Conservation (phyloP, 2,888 invertebrate species). For the Beris morrisii region DNA sequence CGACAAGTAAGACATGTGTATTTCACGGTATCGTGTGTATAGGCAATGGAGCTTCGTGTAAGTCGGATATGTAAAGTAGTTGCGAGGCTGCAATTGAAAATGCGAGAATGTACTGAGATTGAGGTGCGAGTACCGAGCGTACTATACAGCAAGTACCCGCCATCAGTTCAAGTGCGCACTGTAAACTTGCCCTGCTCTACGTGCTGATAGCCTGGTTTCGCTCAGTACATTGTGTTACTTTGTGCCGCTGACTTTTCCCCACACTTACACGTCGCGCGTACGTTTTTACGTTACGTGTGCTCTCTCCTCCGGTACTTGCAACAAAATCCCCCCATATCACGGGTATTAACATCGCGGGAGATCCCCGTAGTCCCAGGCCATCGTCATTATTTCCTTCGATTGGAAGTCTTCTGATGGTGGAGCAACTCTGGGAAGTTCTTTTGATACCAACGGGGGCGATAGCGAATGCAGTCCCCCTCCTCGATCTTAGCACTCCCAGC, state of each 20-base stretch:
- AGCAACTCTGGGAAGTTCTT: not conserved
- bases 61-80: too few relatives aligned
- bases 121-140: conserved; percentile 15
- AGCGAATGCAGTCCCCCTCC: not conserved
- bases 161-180: conserved; percentile 26
- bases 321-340: not conserved
- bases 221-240: conserved; percentile 55
- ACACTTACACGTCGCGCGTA: conserved; percentile 19
- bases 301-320: not conserved
- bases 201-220: conserved; percentile 53
- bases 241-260: conserved; percentile 36
- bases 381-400: too few relatives aligned
- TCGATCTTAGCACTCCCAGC: not conserved
- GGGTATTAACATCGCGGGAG: not conserved
- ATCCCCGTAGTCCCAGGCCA: too few relatives aligned
- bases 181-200: conserved; percentile 39
- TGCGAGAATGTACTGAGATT: too few relatives aligned
- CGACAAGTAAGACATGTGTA: too few relatives aligned
- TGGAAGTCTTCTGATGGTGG: too few relatives aligned
- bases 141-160: conserved; percentile 20
- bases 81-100: too few relatives aligned
- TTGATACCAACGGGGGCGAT: conserved; percentile 1
- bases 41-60: too few relatives aligned
- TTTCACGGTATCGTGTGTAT: too few relatives aligned
- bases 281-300: conserved; percentile 12